Conservation (phyloP, 2,113 vertebrate genomes). For the Morone saxatilis region DNA sequence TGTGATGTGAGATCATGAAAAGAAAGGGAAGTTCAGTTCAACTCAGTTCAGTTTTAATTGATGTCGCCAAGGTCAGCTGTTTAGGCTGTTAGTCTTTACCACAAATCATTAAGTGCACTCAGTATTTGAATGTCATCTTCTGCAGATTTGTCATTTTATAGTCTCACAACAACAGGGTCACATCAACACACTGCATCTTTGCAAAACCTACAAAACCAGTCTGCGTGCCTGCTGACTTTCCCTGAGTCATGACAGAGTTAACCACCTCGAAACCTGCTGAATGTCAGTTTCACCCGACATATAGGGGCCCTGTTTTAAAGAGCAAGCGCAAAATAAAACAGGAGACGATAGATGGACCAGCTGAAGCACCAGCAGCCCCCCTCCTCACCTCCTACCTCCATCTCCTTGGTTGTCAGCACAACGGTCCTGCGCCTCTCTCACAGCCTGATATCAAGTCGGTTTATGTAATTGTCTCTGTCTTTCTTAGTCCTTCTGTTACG, state of each 20-base stretch:
- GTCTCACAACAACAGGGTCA: constrained; percentile 10
- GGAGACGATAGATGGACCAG: constrained; percentile 62
- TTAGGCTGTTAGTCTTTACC: not conserved
- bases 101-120: not conserved
- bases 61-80: constrained; percentile 15
- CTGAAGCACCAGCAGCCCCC: constrained; percentile 27
- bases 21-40: not conserved
- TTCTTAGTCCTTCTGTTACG: not conserved
- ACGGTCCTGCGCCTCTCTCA: constrained; percentile 7
- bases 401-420: constrained; percentile 16
- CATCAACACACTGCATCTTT: not conserved
- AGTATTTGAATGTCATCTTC: not conserved
- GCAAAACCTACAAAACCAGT: constrained; percentile 48
- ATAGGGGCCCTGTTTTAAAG: constrained; percentile 50
- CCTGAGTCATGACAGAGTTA: constrained; percentile 58
- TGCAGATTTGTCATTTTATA: not conserved
- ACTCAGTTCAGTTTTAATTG: constrained; percentile 19
- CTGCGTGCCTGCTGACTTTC: constrained; percentile 27
- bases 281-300: constrained; percentile 80
- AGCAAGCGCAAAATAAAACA: constrained; percentile 41
- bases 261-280: constrained; percentile 70
- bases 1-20: not conserved
- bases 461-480: not conserved
- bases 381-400: constrained; percentile 5
- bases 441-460: constrained; percentile 1